Evolutionary conservation across 2,888 invertebrate species (phyloP), one percentile per base, ranked within the genome.

Genomic region (Malthinus seriepunctatus): DNA sequence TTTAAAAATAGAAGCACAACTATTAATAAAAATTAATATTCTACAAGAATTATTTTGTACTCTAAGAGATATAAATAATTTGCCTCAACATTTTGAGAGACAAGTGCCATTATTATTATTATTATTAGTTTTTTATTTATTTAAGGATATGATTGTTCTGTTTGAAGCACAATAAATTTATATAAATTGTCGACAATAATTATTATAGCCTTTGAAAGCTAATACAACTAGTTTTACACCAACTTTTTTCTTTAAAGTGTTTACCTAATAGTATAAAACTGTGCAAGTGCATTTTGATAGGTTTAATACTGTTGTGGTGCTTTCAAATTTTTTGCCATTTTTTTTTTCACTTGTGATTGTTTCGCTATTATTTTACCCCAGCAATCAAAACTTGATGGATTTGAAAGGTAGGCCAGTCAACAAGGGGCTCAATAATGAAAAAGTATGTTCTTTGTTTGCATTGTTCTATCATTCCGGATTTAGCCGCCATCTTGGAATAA

Each of bases 111-210:
- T 23, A 23, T 23, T 23, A 23, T 23, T 23, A 23, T 23, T 23
- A 23, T 23, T 23, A 23, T 23, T 23, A 2, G 2, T 23, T 23
- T 3, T 23, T 23, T 23, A 23, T 5, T 23, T 42, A 15, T 42
- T 15, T 42, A 68, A 67, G 71, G 73, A 75, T 75, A 76, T 76
- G 75, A 76, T 76, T 76, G 75, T 76, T 75, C 74, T 75, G 73
- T 69, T 74, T 64, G 50, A 73, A 73, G 73, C 74, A 72, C 63
- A 70, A 67, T 68, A 69, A 66, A 67, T 63, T 66, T 56, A 65
- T 67, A 69, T 66, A 48, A 69, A 69, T 69, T 71, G 72, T 72
- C 73, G 69, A 72, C 69, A 70, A 70, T 69, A 67, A 44, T 49
- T 49, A 49, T 35, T 34, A 49, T 37, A 49, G 49, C 35, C 35